These are phyloP conservation scores for Ameiurus melas DNA, from an alignment of 2,113 vertebrate species.

Conservation along the genomic window DNA sequence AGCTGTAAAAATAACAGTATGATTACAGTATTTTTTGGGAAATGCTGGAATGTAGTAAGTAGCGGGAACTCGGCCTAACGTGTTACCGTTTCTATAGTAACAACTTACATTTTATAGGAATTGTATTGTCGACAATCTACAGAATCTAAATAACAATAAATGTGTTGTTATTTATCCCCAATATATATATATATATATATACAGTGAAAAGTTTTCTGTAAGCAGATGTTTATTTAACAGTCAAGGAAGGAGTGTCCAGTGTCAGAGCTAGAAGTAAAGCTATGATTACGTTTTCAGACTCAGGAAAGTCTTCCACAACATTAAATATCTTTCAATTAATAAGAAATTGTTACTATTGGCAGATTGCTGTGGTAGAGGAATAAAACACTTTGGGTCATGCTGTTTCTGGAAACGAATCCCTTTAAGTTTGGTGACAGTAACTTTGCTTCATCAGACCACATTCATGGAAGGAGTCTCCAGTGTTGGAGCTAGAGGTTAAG, in stretches of 20 bases:
- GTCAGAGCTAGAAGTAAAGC: neutral
- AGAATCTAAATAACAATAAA: neutral
- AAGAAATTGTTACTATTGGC: neutral
- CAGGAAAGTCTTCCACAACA: neutral
- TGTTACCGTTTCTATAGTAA: neutral
- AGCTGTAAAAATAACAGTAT: neutral
- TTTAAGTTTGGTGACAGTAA: too few relatives aligned
- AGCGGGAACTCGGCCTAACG: neutral
- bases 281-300: neutral
- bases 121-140: neutral
- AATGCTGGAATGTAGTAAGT: neutral
- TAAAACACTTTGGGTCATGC: neutral
- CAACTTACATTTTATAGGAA: too few relatives aligned
- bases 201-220: too few relatives aligned
- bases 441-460: too few relatives aligned
- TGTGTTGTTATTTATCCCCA: neutral
- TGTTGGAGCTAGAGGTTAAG: too few relatives aligned
- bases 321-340: neutral
- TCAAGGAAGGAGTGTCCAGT: neutral
- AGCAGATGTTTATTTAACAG: too few relatives aligned
- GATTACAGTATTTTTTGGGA: neutral
- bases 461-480: too few relatives aligned
- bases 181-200: too few relatives aligned
- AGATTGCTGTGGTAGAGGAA: neutral
- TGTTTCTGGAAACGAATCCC: too few relatives aligned